Evolutionary conservation across 1,140 invertebrate species (phyloP).

Genomic region (Branchinecta lindahli): DNA sequence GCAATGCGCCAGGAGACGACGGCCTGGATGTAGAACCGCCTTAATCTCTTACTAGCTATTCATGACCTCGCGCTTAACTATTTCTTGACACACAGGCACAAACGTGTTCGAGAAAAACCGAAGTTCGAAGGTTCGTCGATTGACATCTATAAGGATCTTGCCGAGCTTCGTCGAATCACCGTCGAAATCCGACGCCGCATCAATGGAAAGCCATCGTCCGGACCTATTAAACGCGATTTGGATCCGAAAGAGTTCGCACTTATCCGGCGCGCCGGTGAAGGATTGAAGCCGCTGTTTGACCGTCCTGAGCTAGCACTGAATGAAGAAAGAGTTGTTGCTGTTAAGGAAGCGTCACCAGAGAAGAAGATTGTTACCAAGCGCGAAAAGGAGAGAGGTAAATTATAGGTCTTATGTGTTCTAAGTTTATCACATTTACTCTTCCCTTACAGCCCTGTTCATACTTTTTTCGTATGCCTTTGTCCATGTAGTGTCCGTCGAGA

Average conservation of each 20-base stretch:
- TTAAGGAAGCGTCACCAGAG: neutral
- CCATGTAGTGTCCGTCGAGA: too few relatives aligned
- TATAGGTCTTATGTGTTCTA: too few relatives aligned
- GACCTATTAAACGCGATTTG: neutral
- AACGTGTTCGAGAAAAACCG: neutral
- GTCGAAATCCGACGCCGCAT: neutral
- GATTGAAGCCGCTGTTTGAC: neutral
- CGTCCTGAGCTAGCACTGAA: neutral
- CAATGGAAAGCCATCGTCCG: neutral
- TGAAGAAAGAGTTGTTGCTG: neutral
- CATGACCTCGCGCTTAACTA: too few relatives aligned
- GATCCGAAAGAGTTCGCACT: neutral
- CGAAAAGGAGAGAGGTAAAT: too few relatives aligned
- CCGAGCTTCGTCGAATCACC: neutral
- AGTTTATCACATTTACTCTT: too few relatives aligned
- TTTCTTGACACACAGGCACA: too few relatives aligned
- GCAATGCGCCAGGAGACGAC: too few relatives aligned
- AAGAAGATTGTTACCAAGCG: neutral
- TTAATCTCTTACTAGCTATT: too few relatives aligned
- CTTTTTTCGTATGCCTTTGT: too few relatives aligned
- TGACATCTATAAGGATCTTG: neutral
- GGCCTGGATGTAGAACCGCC: too few relatives aligned
- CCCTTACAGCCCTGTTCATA: too few relatives aligned
- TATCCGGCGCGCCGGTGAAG: neutral
- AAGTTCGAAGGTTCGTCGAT: neutral